Evolutionary conservation across 1,140 invertebrate genomes (phyloP), one percentile per base, ranked within the genome.

Genomic region (Eubasilissa regina): DNA sequence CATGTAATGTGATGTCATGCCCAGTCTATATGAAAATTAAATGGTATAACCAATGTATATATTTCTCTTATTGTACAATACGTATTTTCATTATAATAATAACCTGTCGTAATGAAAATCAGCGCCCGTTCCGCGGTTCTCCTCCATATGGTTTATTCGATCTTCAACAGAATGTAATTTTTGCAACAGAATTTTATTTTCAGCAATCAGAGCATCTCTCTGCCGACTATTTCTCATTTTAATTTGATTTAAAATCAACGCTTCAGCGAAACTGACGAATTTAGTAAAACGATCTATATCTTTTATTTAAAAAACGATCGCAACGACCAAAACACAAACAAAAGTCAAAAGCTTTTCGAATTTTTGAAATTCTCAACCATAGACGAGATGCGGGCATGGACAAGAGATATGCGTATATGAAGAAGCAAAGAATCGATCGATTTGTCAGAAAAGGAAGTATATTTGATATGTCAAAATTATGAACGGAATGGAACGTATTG

Each of bases 201-300:
- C 62, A n/a, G 43, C 43, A n/a, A 66, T 15, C 3, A 66, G 62
- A 17, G 62, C 62, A 13, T 47, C 13, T 45, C n/a, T 66, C 17
- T n/a, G 13, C 3, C 15, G 62, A 13, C 13, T 25, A 58, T 3
- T 19, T 9, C 19, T 56, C 53, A 56, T 56, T 19, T 56, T 56
- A n/a, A 56, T n/a, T n/a, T 17, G 1, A 56, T 19, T 56, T 56
- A n/a, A 56, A 17, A 17, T 17, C 15, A 35, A 35, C 25, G 25
- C 25, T 35, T 6, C 25, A 6, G 25, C 25, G 25, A 35, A 35
- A 35, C 25, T 35, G 25, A 35, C 1, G 25, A 35, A 35, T 35
- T 6, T 35, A 35, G 25, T 35, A 6, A 35, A 35, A n/a, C n/a
- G n/a, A n/a, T n/a, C n/a, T n/a, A n/a, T n/a, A n/a, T n/a, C n/a